Base-by-base conservation (phyloP, 2,113 vertebrate genomes). In the Caretta caretta region DNA sequence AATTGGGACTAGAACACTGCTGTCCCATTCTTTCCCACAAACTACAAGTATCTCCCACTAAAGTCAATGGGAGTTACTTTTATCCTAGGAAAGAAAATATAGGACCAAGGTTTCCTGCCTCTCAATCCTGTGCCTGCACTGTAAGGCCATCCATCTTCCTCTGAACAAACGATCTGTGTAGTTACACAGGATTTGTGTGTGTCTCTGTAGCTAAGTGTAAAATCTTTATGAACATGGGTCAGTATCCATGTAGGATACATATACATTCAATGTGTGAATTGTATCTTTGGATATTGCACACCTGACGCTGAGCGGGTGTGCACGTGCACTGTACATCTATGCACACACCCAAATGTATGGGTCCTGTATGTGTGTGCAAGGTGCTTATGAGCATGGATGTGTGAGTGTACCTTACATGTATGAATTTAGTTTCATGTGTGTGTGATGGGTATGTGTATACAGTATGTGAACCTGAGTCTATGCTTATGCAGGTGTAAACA, bases 201-300 rank as follows among this genome's bases (percentile, higher is more conserved):
- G 95, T 92, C 95, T 92, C 84, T 96, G 95, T 85, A 22, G 80
- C 8, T 8, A 53, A 89, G 90, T 29, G 3, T 86, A 88, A 96
- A 88, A 95, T 96, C 80, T 94, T 93, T 82, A 91, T 89, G 49
- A 94, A 95, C 89, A 69, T 93, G 93, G 89, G 95, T 97, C 94
- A 97, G 87, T 82, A 89, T 94, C 86, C 48, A 4, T 90, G 78
- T 5, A 20, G 89, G 92, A 89, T 97, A 88, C 89, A 31, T 5
- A 1, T 4, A 51, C 49, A 92, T 8, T 56, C 83, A 84, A 93
- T 57, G 79, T 19, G 90, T 95, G 94, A 94, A 87, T 88, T 90
- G 96, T 65, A 92, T 94, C 90, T 93, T 25, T 9, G 81, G 90
- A 87, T 54, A 3, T 57, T 3, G 79, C 54, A 88, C 83, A 89